phyloP scores from a whole-genome alignment of 23 tunicate species.

The Ascidia mentula region DNA sequence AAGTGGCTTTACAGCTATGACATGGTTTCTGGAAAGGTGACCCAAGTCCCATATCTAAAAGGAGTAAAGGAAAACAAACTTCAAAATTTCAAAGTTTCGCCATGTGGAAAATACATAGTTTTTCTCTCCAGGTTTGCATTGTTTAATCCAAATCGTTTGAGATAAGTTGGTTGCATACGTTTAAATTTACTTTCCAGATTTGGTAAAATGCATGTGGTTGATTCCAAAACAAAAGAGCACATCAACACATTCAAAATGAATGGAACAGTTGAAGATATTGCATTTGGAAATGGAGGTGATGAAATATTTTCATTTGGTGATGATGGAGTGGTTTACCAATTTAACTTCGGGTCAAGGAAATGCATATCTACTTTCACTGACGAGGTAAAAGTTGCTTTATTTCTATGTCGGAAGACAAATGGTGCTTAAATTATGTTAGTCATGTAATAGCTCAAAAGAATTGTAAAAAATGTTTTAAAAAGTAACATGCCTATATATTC shows the following conservation, averaged over 20 bases:
- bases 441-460: too few relatives aligned
- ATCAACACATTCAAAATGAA: constrained; percentile 76
- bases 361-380: constrained; percentile 66
- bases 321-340: constrained; percentile 66
- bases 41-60: constrained; percentile 30
- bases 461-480: too few relatives aligned
- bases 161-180: too few relatives aligned
- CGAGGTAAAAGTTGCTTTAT: constrained; percentile 28
- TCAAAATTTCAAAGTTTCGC: constrained; percentile 63
- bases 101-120: constrained; percentile 66
- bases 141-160: background rate
- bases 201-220: constrained; percentile 79
- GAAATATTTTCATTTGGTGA: constrained; percentile 72
- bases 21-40: constrained; percentile 66
- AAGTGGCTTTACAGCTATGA: constrained; percentile 65
- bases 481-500: too few relatives aligned
- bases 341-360: constrained; percentile 51
- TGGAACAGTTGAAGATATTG: constrained; percentile 74
- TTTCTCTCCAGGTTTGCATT: constrained; percentile 49
- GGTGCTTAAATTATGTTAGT: too few relatives aligned
- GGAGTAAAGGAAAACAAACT: constrained; percentile 32
- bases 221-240: constrained; percentile 63
- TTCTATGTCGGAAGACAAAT: too few relatives aligned
- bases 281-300: constrained; percentile 62
- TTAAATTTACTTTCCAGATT: constrained; percentile 19